Evolutionary conservation across 92 coral and sea anemone genomes (phyloP).

Genomic region (Phenganax subtilis): DNA sequence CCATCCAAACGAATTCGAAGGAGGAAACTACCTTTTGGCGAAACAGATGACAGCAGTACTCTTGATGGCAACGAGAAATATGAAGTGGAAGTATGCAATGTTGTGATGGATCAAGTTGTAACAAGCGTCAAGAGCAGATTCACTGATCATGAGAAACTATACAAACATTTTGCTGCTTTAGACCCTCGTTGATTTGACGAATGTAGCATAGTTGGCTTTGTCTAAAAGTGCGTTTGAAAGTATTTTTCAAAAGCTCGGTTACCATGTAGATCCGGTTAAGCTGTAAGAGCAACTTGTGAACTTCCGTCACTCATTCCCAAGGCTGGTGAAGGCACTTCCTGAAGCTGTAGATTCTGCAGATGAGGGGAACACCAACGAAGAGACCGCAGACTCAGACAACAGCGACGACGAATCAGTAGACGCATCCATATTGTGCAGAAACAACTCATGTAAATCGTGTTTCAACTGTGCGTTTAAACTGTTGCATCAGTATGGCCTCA

Average conservation of each 20-base stretch:
- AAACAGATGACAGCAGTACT: slow-evolving; percentile 12
- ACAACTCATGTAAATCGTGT: slow-evolving; percentile 14
- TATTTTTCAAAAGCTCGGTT: slow-evolving; percentile 3
- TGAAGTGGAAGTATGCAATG: slow-evolving; percentile 8
- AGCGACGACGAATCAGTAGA: slow-evolving; percentile 15
- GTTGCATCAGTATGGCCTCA: slow-evolving; percentile 14
- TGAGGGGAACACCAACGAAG: slow-evolving; percentile 2
- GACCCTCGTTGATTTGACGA: slow-evolving; percentile 26
- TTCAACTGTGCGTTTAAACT: slow-evolving; percentile 14
- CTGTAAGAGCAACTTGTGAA: slow-evolving; percentile 3
- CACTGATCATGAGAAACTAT: slow-evolving; percentile 3
- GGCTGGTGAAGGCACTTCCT: slow-evolving; percentile 22
- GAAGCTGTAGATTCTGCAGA: slow-evolving; percentile 2
- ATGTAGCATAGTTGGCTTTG: slow-evolving; percentile 7
- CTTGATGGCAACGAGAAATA: slow-evolving; percentile 12
- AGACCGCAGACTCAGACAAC: neutral
- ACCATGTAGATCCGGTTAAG: slow-evolving; percentile 14
- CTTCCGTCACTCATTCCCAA: slow-evolving; percentile 17
- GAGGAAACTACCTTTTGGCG: slow-evolving; percentile 15
- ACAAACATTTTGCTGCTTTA: slow-evolving; percentile 8
- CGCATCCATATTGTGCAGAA: neutral
- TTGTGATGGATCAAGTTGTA: slow-evolving; percentile 17
- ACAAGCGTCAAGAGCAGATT: slow-evolving; percentile 14
- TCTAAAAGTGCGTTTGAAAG: slow-evolving; percentile 10
- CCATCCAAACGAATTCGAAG: slow-evolving; percentile 16